Evolutionary conservation across 2,797 vertebrate species (phyloP).

Genomic region (Synanceia verrucosa): DNA sequence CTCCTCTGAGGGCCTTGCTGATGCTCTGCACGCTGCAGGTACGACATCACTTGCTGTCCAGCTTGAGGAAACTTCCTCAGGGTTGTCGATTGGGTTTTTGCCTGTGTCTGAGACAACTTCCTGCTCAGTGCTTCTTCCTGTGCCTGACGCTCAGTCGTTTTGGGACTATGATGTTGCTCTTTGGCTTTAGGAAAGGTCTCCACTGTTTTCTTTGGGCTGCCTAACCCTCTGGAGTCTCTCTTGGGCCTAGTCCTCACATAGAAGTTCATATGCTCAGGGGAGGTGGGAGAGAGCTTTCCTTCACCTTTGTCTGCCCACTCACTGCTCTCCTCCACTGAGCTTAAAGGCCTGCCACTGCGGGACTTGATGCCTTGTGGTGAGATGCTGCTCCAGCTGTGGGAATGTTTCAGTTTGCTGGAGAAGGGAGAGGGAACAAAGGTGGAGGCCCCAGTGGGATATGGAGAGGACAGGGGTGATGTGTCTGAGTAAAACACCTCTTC

Average conservation of each 20-base stretch:
- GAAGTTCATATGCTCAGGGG: slow-evolving; percentile 54
- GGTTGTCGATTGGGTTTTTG: slow-evolving; percentile 57
- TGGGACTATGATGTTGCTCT: slow-evolving; percentile 68
- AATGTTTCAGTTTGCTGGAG: slow-evolving; percentile 79
- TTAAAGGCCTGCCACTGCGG: slow-evolving; percentile 69
- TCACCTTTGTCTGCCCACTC: slow-evolving; percentile 69
- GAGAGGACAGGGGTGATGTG: slow-evolving; percentile 81
- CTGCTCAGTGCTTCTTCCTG: slow-evolving; percentile 38
- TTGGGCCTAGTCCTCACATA: slow-evolving; percentile 66
- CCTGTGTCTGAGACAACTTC: slow-evolving; percentile 30
- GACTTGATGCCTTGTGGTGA: slow-evolving; percentile 65
- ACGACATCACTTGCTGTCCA: slow-evolving; percentile 56
- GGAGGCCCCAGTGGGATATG: slow-evolving; percentile 81
- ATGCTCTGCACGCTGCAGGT: slow-evolving; percentile 40
- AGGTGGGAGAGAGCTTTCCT: slow-evolving; percentile 47
- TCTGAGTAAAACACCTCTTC: slow-evolving; percentile 80
- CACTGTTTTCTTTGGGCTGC: slow-evolving; percentile 72
- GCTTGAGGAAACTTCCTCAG: slow-evolving; percentile 48
- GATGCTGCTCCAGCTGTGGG: slow-evolving; percentile 66
- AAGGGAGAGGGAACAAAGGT: slow-evolving; percentile 74
- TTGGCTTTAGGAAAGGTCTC: slow-evolving; percentile 73
- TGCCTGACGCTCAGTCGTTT: slow-evolving; percentile 48
- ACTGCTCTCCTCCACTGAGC: slow-evolving; percentile 69
- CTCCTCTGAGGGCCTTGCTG: slow-evolving; percentile 46
- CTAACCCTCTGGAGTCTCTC: slow-evolving; percentile 66